Evolutionary conservation across 2,797 vertebrate genomes (phyloP).

Genomic region (Cuniculus paca): DNA sequence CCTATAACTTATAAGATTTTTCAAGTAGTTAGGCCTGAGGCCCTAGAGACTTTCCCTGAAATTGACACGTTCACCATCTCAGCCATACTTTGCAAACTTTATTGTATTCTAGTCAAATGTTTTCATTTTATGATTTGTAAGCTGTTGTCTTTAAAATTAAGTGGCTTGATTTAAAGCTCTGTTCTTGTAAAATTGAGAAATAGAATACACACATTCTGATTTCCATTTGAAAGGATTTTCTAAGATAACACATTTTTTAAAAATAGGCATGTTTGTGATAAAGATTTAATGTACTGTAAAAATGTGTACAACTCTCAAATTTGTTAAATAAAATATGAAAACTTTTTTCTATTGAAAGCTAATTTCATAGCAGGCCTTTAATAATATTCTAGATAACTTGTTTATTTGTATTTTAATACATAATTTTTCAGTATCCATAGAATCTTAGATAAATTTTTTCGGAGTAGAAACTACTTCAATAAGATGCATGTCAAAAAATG

Average conservation of each 20-base stretch:
- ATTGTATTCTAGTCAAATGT: background rate
- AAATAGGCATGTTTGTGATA: background rate
- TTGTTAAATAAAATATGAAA: background rate
- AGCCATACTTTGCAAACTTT: background rate
- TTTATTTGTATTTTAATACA: slow-evolving; percentile 31
- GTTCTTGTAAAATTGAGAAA: background rate
- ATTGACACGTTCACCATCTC: background rate
- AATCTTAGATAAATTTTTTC: background rate
- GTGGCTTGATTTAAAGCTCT: background rate
- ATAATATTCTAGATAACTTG: background rate
- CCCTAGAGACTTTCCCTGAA: background rate
- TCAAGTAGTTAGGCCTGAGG: background rate
- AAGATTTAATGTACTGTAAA: background rate
- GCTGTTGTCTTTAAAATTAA: background rate
- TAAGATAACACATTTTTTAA: background rate
- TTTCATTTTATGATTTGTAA: background rate
- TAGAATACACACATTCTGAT: background rate
- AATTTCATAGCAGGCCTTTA: background rate
- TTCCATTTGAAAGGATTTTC: background rate
- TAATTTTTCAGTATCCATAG: background rate
- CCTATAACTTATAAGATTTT: background rate
- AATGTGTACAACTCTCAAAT: background rate
- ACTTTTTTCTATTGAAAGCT: background rate
- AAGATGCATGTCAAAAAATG: background rate
- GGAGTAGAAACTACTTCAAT: background rate